Conservation (phyloP, 1,140 invertebrate species). For the Drosophila pallidifrons region DNA sequence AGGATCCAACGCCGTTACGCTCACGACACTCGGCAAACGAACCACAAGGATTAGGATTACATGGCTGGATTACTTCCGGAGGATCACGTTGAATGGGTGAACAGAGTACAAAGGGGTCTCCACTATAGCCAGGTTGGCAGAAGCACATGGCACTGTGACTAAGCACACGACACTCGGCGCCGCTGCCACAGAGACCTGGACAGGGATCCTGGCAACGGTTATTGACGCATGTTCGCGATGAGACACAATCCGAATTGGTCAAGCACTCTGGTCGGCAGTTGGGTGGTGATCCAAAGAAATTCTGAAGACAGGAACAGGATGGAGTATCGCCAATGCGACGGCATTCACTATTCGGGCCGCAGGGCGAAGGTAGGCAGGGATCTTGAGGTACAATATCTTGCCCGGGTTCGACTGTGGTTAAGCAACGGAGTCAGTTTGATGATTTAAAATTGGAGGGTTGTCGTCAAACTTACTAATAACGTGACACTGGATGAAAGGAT, state of each 20-base stretch:
- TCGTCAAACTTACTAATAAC: slow-evolving; percentile 87
- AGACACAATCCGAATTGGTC: slow-evolving; percentile 88
- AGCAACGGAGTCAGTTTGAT: background rate
- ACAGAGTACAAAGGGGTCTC: slow-evolving; percentile 89
- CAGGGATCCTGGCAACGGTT: slow-evolving; percentile 91
- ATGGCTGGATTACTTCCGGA: slow-evolving; percentile 84
- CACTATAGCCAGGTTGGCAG: slow-evolving; percentile 88
- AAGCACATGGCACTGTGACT: slow-evolving; percentile 91
- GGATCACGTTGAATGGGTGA: slow-evolving; percentile 83
- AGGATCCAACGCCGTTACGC: slow-evolving; percentile 85
- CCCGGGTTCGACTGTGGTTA: slow-evolving; percentile 70
- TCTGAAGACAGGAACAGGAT: slow-evolving; percentile 87
- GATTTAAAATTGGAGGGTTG: background rate
- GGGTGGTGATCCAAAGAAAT: slow-evolving; percentile 89
- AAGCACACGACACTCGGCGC: slow-evolving; percentile 90
- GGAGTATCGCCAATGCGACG: slow-evolving; percentile 86
- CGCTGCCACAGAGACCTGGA: slow-evolving; percentile 90
- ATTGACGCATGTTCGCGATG: slow-evolving; percentile 87
- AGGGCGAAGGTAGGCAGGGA: slow-evolving; percentile 91
- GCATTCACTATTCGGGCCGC: slow-evolving; percentile 91
- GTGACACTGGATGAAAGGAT: slow-evolving; percentile 87
- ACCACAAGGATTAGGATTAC: slow-evolving; percentile 87
- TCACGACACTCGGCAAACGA: slow-evolving; percentile 86
- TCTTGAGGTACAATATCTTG: slow-evolving; percentile 82
- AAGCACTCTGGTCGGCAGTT: slow-evolving; percentile 89